Conservation (phyloP, 2,113 vertebrate species). For the Tenrec ecaudatus region DNA sequence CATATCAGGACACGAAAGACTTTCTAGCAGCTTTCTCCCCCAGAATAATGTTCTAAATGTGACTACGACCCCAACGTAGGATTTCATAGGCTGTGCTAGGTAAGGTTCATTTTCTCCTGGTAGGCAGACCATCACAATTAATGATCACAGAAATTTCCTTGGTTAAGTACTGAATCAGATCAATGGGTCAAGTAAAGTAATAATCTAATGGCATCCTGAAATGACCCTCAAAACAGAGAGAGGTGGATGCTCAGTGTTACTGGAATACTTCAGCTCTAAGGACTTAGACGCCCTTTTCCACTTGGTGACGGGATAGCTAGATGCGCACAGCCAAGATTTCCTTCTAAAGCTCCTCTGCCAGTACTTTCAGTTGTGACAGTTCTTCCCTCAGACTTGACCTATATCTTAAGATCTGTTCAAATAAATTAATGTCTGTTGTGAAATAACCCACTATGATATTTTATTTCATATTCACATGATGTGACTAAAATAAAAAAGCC, state of each 20-base stretch:
- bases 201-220: background rate
- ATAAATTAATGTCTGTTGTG: slow-evolving; percentile 19
- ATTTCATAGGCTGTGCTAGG: background rate
- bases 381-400: background rate
- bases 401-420: background rate
- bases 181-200: background rate
- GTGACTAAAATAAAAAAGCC: background rate
- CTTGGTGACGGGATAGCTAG: background rate
- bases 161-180: background rate
- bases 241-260: background rate
- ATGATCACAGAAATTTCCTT: slow-evolving; percentile 12
- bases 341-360: slow-evolving; percentile 37
- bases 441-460: background rate
- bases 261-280: background rate
- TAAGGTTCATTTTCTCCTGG: slow-evolving; percentile 2
- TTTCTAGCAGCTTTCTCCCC: background rate
- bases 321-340: background rate
- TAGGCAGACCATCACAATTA: background rate
- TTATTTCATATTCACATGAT: slow-evolving; percentile 3
- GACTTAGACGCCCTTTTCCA: background rate
- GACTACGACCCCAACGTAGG: background rate
- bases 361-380: background rate
- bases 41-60: background rate
- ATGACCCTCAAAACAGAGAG: background rate
- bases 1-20: background rate